Percentiles rank a stretch among this genome's conserved stretches.
Conservation (phyloP, 2,113 vertebrate genomes). For the Isichthys henryi region DNA sequence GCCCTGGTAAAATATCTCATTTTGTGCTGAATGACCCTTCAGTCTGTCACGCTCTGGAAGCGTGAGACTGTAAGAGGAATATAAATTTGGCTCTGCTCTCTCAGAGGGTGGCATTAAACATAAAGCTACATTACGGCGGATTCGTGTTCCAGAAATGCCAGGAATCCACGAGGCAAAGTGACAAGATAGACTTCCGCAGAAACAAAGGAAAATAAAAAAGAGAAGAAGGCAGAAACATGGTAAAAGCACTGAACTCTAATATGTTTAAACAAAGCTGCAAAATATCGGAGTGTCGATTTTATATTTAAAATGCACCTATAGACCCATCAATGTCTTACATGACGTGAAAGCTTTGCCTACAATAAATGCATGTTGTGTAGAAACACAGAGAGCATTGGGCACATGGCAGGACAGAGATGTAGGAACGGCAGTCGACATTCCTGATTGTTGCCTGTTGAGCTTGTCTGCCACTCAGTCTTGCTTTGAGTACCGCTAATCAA, state of each 20-base stretch:
- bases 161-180: neutral
- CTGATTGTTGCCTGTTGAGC: neutral
- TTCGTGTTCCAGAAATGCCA: neutral
- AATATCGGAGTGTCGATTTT: neutral
- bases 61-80: neutral
- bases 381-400: neutral
- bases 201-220: neutral
- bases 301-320: neutral
- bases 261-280: neutral
- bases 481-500: neutral
- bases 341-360: neutral
- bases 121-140: neutral
- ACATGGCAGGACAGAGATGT: neutral
- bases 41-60: neutral
- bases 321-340: neutral
- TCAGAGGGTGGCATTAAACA: neutral
- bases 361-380: neutral
- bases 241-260: neutral
- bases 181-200: neutral
- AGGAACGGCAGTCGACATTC: neutral
- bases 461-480: neutral
- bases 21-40: neutral
- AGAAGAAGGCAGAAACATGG: neutral
- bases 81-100: neutral
- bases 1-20: neutral